Evolutionary conservation across 1,140 invertebrate species (phyloP).

Genomic region (Procambarus clarkii): DNA sequence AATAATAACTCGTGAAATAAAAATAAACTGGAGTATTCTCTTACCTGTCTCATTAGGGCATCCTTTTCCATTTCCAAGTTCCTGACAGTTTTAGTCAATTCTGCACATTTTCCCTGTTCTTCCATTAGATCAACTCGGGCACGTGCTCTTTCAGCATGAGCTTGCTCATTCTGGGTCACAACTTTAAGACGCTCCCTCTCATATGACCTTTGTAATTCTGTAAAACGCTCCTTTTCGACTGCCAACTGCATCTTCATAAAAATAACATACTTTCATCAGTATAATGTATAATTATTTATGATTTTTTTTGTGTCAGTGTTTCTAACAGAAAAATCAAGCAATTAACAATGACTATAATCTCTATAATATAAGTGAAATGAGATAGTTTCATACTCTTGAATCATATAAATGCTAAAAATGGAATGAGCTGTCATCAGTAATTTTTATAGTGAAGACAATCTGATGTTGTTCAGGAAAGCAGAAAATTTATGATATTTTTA

Average conservation of each 20-base stretch:
- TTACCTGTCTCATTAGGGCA: constrained; percentile 47
- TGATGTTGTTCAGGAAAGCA: too few species aligned
- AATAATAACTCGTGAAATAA: neutral
- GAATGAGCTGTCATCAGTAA: too few species aligned
- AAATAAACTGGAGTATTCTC: too few species aligned
- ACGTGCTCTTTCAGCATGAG: constrained; percentile 19
- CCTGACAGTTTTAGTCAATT: constrained; percentile 24
- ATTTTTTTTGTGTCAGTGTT: too few species aligned
- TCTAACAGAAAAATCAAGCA: too few species aligned
- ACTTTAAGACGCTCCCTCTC: constrained; percentile 37
- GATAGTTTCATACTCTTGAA: too few species aligned
- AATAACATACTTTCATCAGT: neutral
- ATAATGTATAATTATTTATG: too few species aligned
- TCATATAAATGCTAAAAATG: too few species aligned
- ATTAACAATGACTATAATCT: too few species aligned
- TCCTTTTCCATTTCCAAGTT: constrained; percentile 45
- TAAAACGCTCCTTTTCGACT: constrained; percentile 26
- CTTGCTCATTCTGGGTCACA: constrained; percentile 20
- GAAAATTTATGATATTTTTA: too few species aligned
- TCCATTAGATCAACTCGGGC: constrained; percentile 26
- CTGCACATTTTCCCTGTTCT: constrained; percentile 31
- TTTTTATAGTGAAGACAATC: too few species aligned
- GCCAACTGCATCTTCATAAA: constrained; percentile 25
- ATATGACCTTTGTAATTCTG: constrained; percentile 33
- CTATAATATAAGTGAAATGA: too few species aligned